phyloP scores from a whole-genome alignment of 2,888 invertebrate genomes.

The Eupeodes latifasciatus region DNA sequence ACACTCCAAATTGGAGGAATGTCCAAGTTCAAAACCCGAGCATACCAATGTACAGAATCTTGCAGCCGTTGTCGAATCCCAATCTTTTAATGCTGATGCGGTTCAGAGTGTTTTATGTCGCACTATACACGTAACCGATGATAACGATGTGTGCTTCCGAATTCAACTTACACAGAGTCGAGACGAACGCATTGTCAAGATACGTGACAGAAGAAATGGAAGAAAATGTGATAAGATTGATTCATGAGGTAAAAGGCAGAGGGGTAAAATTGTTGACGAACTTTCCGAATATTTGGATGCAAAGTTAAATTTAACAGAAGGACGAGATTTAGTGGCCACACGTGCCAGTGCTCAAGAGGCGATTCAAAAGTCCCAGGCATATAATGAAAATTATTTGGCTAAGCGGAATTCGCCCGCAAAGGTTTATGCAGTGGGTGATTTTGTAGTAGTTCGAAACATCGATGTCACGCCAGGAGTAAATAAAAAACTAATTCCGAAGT shows the following conservation, averaged over 20 bases:
- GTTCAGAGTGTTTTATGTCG: conserved; percentile 4
- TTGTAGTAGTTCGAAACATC: too few species aligned
- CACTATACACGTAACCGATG: conserved; percentile 66
- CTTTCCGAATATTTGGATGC: conserved; percentile 45
- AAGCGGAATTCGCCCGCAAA: too few species aligned
- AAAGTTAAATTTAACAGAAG: conserved; percentile 3
- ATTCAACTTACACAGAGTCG: too few species aligned
- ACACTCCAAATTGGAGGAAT: conserved; percentile 11
- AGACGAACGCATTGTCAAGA: conserved; percentile 19
- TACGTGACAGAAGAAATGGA: conserved; percentile 40
- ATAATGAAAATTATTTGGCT: too few species aligned
- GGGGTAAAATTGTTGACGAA: conserved; percentile 32
- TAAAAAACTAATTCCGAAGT: not conserved
- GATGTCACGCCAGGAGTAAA: too few species aligned
- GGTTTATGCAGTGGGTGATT: too few species aligned
- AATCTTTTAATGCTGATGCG: conserved; percentile 3
- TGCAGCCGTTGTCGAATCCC: conserved; percentile 6
- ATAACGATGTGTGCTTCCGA: conserved; percentile 37
- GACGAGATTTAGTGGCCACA: conserved; percentile 32
- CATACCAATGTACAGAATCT: not conserved
- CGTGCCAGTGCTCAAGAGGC: too few species aligned
- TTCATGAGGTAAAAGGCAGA: conserved; percentile 26
- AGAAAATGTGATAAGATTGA: conserved; percentile 55
- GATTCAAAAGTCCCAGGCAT: too few species aligned
- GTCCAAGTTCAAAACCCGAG: not conserved